Evolutionary conservation across 2,888 invertebrate species (phyloP).

Genomic region (Antheraea yamamai): DNA sequence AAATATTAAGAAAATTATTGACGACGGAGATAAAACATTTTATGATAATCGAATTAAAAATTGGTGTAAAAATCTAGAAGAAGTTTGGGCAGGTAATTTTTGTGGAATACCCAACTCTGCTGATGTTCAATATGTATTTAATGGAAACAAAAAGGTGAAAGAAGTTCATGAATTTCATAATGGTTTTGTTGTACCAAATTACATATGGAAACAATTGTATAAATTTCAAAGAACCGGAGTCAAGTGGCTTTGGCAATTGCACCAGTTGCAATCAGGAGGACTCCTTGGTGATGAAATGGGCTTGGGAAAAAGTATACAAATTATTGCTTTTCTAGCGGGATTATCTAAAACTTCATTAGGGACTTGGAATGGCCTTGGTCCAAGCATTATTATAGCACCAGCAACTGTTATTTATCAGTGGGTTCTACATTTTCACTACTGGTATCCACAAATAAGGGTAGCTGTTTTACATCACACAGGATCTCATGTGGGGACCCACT

Average conservation of each 20-base stretch:
- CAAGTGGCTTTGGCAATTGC: slow-evolving; percentile 95
- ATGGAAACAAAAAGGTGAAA: slow-evolving; percentile 58
- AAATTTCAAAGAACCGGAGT: slow-evolving; percentile 92
- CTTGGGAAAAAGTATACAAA: slow-evolving; percentile 95
- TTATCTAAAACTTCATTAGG: slow-evolving; percentile 82
- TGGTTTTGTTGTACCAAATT: slow-evolving; percentile 84
- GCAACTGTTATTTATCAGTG: slow-evolving; percentile 97
- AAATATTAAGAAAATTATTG: slow-evolving; percentile 76
- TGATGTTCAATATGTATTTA: slow-evolving; percentile 66
- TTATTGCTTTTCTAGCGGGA: slow-evolving; percentile 91
- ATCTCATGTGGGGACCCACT: slow-evolving; percentile 84
- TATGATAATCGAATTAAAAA: slow-evolving; percentile 83
- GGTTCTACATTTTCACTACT: slow-evolving; percentile 95
- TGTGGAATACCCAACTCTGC: slow-evolving; percentile 53
- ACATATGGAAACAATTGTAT: slow-evolving; percentile 89
- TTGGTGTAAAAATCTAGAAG: slow-evolving; percentile 74
- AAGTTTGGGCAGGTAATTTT: slow-evolving; percentile 43
- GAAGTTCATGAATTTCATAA: slow-evolving; percentile 83
- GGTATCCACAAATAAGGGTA: slow-evolving; percentile 93
- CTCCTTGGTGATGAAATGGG: slow-evolving; percentile 96
- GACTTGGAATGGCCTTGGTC: slow-evolving; percentile 87
- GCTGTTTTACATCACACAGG: slow-evolving; percentile 94
- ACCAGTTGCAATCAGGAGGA: slow-evolving; percentile 91
- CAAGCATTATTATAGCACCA: slow-evolving; percentile 92
- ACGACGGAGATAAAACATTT: slow-evolving; percentile 85